Evolutionary conservation across 1,140 invertebrate species (phyloP).

Genomic region (Caenorhabditis latens): DNA sequence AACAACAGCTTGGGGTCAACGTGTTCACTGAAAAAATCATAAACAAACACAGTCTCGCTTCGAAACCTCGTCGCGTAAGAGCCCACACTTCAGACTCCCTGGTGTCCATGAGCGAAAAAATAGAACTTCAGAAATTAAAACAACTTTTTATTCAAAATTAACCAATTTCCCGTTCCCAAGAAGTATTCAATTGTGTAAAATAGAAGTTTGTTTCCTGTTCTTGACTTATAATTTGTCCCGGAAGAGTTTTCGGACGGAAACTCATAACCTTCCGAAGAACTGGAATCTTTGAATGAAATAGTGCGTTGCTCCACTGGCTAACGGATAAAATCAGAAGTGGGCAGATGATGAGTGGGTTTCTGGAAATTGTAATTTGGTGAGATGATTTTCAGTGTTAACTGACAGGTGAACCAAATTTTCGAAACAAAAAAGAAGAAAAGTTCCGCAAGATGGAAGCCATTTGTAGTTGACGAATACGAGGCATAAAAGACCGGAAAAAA

Average conservation of each 20-base stretch:
- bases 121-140: no score
- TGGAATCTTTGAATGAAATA: background rate
- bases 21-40: no score
- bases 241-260: no score
- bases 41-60: no score
- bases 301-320: background rate
- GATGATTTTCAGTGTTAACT: background rate
- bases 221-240: background rate
- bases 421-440: background rate
- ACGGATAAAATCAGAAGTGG: background rate
- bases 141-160: no score
- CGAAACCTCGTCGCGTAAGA: no score
- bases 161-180: background rate
- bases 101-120: no score
- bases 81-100: no score
- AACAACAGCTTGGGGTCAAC: no score
- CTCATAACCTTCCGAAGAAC: background rate
- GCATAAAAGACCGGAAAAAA: background rate
- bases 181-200: background rate
- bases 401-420: background rate
- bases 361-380: background rate
- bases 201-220: background rate
- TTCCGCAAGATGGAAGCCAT: constrained; percentile 6
- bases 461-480: background rate
- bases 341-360: background rate